Percentiles rank a stretch among this genome's conserved stretches.
These are phyloP conservation scores for Leptothorax acervorum DNA, from an alignment of 2,888 invertebrate species.

Conservation along the genomic window DNA sequence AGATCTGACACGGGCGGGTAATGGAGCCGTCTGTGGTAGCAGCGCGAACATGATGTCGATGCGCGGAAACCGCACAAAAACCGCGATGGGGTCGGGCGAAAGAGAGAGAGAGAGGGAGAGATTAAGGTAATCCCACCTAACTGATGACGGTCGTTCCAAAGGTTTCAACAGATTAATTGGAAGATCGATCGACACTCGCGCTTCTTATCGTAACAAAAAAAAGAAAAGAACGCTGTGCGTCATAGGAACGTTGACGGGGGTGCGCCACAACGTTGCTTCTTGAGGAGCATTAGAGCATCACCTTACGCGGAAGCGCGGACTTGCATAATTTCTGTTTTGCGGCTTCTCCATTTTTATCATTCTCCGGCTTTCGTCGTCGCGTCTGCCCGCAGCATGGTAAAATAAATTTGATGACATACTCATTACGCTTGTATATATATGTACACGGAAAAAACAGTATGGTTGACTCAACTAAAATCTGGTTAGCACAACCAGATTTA, in stretches of 20 bases:
- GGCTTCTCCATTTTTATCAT: background rate
- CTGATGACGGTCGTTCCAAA: slow-evolving; percentile 83
- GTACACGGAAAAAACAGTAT: too few species aligned
- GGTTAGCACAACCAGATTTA: too few species aligned
- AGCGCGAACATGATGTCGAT: slow-evolving; percentile 73
- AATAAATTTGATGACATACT: background rate
- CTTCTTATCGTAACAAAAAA: slow-evolving; percentile 26
- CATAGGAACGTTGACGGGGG: slow-evolving; percentile 22
- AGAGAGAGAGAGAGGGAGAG: slow-evolving; percentile 70
- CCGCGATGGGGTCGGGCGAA: slow-evolving; percentile 56
- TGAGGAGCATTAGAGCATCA: slow-evolving; percentile 17
- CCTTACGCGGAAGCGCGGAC: background rate
- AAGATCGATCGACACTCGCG: slow-evolving; percentile 75
- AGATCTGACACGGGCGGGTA: background rate
- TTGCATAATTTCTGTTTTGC: slow-evolving; percentile 9
- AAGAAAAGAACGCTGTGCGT: background rate
- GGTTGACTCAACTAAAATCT: too few species aligned
- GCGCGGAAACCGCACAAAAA: slow-evolving; percentile 79
- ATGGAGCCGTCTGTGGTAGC: slow-evolving; percentile 42
- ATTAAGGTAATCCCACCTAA: slow-evolving; percentile 83
- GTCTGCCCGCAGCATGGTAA: too few species aligned
- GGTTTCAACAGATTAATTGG: slow-evolving; percentile 84
- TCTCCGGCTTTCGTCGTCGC: background rate
- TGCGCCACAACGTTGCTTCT: slow-evolving; percentile 9
- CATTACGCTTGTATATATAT: background rate